Evolutionary conservation across 2,888 invertebrate genomes (phyloP), one percentile per base, ranked within the genome.

Genomic region (Baccha elongata): DNA sequence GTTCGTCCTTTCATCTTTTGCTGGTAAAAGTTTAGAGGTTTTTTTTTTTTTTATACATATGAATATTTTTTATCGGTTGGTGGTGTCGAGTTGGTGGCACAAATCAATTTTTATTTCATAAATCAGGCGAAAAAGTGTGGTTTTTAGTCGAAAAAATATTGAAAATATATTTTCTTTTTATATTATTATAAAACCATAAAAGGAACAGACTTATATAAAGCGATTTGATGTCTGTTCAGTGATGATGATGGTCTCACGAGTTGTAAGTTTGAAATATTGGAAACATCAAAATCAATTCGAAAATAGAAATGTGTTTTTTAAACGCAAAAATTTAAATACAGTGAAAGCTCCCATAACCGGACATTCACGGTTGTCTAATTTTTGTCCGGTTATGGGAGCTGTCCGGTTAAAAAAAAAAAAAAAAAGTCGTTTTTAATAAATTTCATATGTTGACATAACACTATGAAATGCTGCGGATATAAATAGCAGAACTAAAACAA

Each of bases 1-100:
- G 19, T 21, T 42, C 10, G 3, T 55, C 35, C 35, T 55, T 55
- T 53, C 35, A 53, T 53, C 32, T 53, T 53, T 53, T 35, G 15
- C 1, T 19, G n/a, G 32, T 19, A 19, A 32, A 52, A 52, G 13
- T 26, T 29, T 29, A 8, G 2, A 13, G 1, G 4, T 5, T 10
- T 21, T 23, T 46, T 26, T 1, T 26, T 3, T 15, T 8, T 48
- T 15, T 11, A 7, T 6, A 21, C 35, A 6, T 40, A 1, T 50
- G n/a, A 19, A 13, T 7, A n/a, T 23, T 48, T n/a, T 23, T 23
- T 6, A 6, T 29, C 15, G 11, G 4, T 29, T 13, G 29, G 26
- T 32, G 15, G 50, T 52, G 29, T n/a, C 1, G 29, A 29, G 4
- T 10, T 29, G 7, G 8, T 48, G 15, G 29, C 10, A 29, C 6